Conservation (phyloP, 1,140 invertebrate species). For the Rhopalosiphum maidis region DNA sequence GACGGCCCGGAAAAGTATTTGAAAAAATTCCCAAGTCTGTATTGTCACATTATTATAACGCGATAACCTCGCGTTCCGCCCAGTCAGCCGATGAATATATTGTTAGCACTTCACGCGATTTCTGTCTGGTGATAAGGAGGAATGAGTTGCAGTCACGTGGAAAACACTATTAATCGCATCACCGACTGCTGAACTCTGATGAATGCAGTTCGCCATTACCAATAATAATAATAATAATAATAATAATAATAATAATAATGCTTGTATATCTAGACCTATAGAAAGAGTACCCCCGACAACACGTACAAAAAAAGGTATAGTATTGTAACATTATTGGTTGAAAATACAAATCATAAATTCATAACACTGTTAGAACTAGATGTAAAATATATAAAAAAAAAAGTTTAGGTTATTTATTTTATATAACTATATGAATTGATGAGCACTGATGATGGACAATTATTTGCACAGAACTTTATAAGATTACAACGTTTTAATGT, state of each 20-base stretch:
- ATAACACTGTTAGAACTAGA: background rate
- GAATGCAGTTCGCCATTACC: conserved; percentile 1
- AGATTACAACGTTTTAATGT: background rate
- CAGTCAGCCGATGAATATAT: conserved; percentile 16
- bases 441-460: background rate
- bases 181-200: background rate
- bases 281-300: background rate
- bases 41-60: background rate
- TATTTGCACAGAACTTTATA: background rate
- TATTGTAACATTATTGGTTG: background rate
- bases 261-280: background rate
- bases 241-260: background rate
- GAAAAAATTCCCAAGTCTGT: conserved; percentile 6
- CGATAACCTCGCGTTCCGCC: conserved; percentile 29
- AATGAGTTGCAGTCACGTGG: background rate
- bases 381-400: too few species aligned
- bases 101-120: conserved; percentile 16
- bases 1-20: background rate
- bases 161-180: conserved; percentile 45
- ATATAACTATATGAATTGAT: too few species aligned
- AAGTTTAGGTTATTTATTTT: too few species aligned
- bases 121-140: conserved; percentile 43
- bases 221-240: background rate
- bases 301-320: background rate
- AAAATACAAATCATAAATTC: background rate